These are phyloP conservation scores for Amphipoea lucens DNA, from an alignment of 2,888 invertebrate genomes.

Conservation along the genomic window DNA sequence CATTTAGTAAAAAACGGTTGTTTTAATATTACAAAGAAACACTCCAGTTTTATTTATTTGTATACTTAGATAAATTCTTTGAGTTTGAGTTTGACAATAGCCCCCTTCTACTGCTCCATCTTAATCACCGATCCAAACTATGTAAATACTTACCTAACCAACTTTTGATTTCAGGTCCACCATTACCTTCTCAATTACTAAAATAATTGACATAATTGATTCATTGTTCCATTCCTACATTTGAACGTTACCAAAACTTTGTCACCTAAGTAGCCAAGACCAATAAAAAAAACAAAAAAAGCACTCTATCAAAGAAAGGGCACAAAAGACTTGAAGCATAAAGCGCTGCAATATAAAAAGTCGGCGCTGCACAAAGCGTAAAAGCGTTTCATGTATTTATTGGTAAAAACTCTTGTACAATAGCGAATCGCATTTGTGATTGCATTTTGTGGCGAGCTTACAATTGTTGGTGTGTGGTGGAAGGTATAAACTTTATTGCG, in stretches of 20 bases:
- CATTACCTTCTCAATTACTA: conserved; percentile 40
- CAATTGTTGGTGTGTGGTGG: conserved; percentile 65
- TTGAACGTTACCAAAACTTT: conserved; percentile 37
- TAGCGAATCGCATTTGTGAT: conserved; percentile 77
- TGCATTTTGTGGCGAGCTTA: conserved; percentile 77
- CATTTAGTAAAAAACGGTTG: too few species aligned
- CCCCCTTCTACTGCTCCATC: neutral
- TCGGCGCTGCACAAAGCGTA: conserved; percentile 71
- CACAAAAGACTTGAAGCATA: conserved; percentile 50
- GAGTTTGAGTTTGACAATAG: neutral
- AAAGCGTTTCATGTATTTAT: conserved; percentile 75
- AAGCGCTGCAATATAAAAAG: conserved; percentile 66
- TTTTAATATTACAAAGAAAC: too few species aligned
- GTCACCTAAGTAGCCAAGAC: conserved; percentile 52
- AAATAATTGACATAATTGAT: conserved; percentile 25
- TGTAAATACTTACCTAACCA: conserved; percentile 3
- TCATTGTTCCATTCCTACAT: conserved; percentile 26
- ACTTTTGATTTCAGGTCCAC: conserved; percentile 18
- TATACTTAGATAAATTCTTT: neutral
- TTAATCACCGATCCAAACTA: neutral
- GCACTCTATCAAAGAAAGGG: conserved; percentile 54
- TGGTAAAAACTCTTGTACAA: conserved; percentile 74
- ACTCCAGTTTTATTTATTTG: too few species aligned
- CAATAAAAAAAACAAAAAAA: conserved; percentile 46
- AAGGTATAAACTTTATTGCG: conserved; percentile 40